Evolutionary conservation across 2,888 invertebrate species (phyloP).

Genomic region (Bembecia ichneumoniformis): DNA sequence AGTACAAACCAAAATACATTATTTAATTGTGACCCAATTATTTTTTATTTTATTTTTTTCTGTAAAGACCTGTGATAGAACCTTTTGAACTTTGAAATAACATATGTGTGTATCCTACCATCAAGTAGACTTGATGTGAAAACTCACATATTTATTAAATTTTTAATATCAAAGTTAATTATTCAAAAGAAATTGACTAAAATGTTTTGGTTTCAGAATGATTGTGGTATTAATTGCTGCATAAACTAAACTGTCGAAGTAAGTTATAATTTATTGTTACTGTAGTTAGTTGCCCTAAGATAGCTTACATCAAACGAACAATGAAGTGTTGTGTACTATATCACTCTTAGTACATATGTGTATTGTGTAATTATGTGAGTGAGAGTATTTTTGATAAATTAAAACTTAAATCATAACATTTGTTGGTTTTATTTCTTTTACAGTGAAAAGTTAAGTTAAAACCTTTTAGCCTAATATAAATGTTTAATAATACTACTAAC

Average conservation of each 20-base stretch:
- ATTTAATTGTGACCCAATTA: no score
- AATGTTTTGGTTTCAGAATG: slow-evolving; percentile 53
- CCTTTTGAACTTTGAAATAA: no score
- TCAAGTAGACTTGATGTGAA: no score
- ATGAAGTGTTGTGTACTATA: slow-evolving; percentile 16
- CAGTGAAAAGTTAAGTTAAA: no score
- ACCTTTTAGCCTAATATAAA: background rate
- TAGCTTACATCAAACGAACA: slow-evolving; percentile 18
- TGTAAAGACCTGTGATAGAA: no score
- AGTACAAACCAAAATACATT: no score
- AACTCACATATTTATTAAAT: no score
- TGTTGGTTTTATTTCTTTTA: slow-evolving; percentile 3
- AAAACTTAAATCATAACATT: slow-evolving; percentile 19
- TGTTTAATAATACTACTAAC: no score
- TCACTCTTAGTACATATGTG: slow-evolving; percentile 1
- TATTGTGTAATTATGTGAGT: slow-evolving; percentile 3
- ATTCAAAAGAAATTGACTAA: no score
- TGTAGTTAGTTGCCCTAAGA: slow-evolving; percentile 11
- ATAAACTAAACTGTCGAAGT: slow-evolving; percentile 28
- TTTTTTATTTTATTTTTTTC: no score
- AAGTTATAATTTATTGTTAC: slow-evolving; percentile 48
- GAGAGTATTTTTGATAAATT: slow-evolving; percentile 55
- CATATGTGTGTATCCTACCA: no score
- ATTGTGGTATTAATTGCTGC: slow-evolving; percentile 64
- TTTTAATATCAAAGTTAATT: no score